phyloP scores from a whole-genome alignment of 2,797 vertebrate species.

The Gadopsis bispinosus region DNA sequence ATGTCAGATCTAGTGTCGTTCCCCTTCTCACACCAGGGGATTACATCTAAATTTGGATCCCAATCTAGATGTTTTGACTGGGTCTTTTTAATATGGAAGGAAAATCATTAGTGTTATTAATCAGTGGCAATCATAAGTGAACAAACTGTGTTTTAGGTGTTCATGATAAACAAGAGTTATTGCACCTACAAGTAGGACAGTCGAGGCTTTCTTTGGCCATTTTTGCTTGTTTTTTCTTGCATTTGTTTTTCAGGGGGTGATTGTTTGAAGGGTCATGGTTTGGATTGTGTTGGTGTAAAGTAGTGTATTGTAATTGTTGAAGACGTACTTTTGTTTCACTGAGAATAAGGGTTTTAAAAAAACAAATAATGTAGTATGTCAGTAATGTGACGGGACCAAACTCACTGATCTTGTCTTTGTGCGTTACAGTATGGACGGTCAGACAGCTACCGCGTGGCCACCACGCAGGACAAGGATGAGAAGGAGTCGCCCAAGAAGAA shows the following conservation, averaged over 20 bases:
- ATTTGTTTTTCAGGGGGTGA: neutral
- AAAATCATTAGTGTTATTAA: neutral
- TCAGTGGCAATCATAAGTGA: neutral
- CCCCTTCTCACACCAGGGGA: slow-evolving; percentile 24
- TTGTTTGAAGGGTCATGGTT: neutral
- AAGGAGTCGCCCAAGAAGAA: slow-evolving; percentile 91
- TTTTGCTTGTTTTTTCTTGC: neutral
- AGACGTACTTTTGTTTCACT: neutral
- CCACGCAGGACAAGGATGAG: slow-evolving; percentile 93
- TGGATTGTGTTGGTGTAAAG: neutral
- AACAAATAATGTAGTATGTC: neutral
- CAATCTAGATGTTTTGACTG: slow-evolving; percentile 36
- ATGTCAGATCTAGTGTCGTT: slow-evolving; percentile 40
- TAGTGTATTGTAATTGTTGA: too few relatives aligned
- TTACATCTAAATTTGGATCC: slow-evolving; percentile 40
- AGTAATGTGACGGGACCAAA: neutral
- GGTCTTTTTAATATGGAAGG: neutral
- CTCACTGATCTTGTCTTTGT: slow-evolving; percentile 13
- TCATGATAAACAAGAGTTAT: neutral
- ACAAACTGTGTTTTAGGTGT: neutral
- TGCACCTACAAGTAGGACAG: neutral
- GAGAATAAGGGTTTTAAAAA: neutral
- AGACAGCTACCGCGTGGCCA: slow-evolving; percentile 94
- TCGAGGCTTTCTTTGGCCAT: too few relatives aligned
- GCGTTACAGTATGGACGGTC: slow-evolving; percentile 90